Evolutionary conservation across 2,113 vertebrate genomes (phyloP).

Genomic region (Pandion haliaetus): DNA sequence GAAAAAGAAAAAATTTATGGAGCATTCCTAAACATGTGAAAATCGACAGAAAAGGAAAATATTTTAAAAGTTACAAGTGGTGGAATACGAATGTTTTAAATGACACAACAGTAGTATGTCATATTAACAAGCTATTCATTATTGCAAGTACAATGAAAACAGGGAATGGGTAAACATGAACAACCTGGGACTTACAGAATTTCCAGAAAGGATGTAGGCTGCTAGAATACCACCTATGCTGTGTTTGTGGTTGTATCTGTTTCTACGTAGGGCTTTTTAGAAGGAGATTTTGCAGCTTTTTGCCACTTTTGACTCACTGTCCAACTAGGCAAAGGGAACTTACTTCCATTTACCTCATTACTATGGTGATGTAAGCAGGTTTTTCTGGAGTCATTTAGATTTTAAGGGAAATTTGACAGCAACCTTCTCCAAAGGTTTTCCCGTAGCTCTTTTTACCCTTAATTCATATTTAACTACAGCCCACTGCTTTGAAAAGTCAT

Average conservation of each 20-base stretch:
- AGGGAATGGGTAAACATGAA: background rate
- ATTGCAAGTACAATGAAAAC: background rate
- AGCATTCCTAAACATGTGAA: background rate
- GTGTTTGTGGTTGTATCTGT: background rate
- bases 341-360: background rate
- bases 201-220: background rate
- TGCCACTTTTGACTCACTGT: background rate
- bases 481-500: background rate
- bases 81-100: background rate
- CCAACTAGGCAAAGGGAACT: background rate
- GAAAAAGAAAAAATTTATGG: background rate
- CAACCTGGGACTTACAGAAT: background rate
- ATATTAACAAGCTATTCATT: background rate
- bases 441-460: background rate
- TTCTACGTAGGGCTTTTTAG: background rate
- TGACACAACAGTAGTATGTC: background rate
- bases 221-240: background rate
- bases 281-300: background rate
- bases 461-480: background rate
- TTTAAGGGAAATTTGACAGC: background rate
- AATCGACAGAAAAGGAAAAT: background rate
- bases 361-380: rapidly evolving
- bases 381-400: background rate
- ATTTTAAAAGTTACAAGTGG: background rate
- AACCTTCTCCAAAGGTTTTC: background rate